These are phyloP conservation scores for Myripristis jacobus DNA, from an alignment of 2,797 vertebrate species.

Conservation along the genomic window DNA sequence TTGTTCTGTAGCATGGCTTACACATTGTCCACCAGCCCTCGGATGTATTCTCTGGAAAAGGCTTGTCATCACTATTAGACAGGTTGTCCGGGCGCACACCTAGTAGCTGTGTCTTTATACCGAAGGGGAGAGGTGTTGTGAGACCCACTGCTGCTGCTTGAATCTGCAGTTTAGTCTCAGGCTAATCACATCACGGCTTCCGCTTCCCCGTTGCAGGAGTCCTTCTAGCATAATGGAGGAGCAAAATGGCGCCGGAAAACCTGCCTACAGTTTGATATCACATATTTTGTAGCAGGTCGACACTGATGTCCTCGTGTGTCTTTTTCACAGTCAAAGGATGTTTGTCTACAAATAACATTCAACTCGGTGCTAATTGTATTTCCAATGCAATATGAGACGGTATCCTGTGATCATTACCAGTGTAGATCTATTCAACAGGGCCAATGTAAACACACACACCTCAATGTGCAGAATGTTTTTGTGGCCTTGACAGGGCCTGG, in stretches of 20 bases:
- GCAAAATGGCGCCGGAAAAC: conserved; percentile 19
- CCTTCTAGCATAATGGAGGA: conserved; percentile 22
- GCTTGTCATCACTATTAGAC: neutral
- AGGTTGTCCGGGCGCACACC: conserved; percentile 42
- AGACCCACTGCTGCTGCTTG: conserved; percentile 50
- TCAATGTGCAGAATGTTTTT: conserved; percentile 40
- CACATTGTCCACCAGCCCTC: conserved; percentile 38
- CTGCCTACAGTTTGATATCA: conserved; percentile 21
- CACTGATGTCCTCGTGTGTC: neutral
- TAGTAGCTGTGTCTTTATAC: conserved; percentile 55
- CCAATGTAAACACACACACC: conserved; percentile 38
- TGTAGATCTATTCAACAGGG: conserved; percentile 49
- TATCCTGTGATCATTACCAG: conserved; percentile 64
- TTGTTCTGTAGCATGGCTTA: conserved; percentile 40
- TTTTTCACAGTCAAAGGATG: conserved; percentile 3
- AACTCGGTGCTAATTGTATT: conserved; percentile 68
- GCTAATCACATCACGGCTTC: conserved; percentile 70
- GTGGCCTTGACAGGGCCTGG: conserved; percentile 35
- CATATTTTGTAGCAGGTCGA: conserved; percentile 2
- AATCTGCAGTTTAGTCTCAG: conserved; percentile 67
- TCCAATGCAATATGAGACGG: conserved; percentile 72
- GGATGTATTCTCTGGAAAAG: neutral
- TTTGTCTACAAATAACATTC: conserved; percentile 60
- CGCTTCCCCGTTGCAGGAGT: conserved; percentile 48
- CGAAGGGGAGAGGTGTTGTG: conserved; percentile 39